Conservation (phyloP, 2,113 vertebrate species). For the Australoheros scitulus region DNA sequence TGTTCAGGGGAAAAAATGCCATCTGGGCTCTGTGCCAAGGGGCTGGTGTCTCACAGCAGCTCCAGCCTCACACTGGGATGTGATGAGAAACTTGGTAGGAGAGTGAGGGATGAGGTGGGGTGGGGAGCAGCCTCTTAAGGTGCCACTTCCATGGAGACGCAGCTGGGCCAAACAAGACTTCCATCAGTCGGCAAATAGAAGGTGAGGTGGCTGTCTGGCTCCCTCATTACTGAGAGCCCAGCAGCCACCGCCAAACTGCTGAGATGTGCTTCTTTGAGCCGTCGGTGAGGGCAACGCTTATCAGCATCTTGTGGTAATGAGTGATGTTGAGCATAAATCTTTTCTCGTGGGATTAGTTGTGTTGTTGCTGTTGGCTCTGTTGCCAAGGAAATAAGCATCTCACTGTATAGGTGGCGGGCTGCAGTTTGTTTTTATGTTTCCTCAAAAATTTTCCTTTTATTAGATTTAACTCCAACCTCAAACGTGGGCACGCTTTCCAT, state of each 20-base stretch:
- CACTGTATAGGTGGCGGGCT: conserved; percentile 78
- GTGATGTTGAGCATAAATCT: conserved; percentile 87
- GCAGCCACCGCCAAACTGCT: conserved; percentile 55
- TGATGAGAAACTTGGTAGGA: conserved; percentile 86
- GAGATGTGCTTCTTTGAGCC: conserved; percentile 40
- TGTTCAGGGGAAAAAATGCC: conserved; percentile 78
- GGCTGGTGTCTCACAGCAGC: conserved; percentile 90
- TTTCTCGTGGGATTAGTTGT: conserved; percentile 78
- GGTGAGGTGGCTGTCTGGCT: conserved; percentile 79
- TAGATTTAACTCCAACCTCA: not conserved
- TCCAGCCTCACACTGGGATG: conserved; percentile 85
- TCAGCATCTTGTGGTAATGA: conserved; percentile 92
- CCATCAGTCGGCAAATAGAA: conserved; percentile 84
- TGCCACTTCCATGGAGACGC: conserved; percentile 94
- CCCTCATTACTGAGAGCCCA: conserved; percentile 81
- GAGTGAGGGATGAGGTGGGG: conserved; percentile 19
- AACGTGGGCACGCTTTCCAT: not conserved
- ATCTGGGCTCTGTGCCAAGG: conserved; percentile 90
- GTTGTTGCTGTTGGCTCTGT: conserved; percentile 84
- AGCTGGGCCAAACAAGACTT: conserved; percentile 94
- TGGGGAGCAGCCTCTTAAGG: conserved; percentile 82
- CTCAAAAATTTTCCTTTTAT: not conserved
- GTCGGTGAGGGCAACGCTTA: conserved; percentile 87
- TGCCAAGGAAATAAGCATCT: conserved; percentile 81
- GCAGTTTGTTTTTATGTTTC: conserved; percentile 65